phyloP scores from a whole-genome alignment of 64 coral and sea anemone species.

The Porites australiensis region DNA sequence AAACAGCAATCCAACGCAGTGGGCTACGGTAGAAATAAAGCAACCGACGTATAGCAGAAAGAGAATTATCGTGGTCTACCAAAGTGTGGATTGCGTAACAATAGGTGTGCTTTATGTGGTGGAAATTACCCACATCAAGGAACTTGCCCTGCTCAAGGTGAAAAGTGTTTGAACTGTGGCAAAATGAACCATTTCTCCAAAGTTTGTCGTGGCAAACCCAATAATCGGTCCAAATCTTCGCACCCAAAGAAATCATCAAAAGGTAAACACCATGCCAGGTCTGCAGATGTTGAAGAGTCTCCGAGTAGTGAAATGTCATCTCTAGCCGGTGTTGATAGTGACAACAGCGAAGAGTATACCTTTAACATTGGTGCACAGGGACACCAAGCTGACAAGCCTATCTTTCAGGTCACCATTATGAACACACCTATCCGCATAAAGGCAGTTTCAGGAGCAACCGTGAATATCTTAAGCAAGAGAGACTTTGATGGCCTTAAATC shows the following conservation, averaged over 20 bases:
- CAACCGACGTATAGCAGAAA: slow-evolving; percentile 11
- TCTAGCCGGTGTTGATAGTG: not conserved
- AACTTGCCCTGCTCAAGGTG: slow-evolving; percentile 24
- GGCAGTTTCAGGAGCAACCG: slow-evolving; percentile 72
- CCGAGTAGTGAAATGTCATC: not conserved
- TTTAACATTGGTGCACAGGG: not conserved
- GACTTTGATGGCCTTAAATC: slow-evolving; percentile 57
- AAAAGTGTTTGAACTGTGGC: not conserved
- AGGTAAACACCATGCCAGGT: too few relatives aligned
- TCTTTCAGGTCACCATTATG: slow-evolving; percentile 36
- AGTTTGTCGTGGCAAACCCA: slow-evolving; percentile 9
- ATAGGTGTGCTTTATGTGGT: slow-evolving; percentile 31
- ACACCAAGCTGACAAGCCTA: slow-evolving; percentile 50
- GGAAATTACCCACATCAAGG: slow-evolving; percentile 15
- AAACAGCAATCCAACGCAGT: slow-evolving; percentile 45
- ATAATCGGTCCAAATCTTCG: too few relatives aligned
- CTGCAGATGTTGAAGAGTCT: too few relatives aligned
- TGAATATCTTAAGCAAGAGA: slow-evolving; percentile 55
- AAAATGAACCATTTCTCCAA: slow-evolving; percentile 32
- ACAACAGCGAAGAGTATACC: slow-evolving; percentile 36
- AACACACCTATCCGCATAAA: slow-evolving; percentile 58
- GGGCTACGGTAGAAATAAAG: slow-evolving; percentile 14
- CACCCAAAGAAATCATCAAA: too few relatives aligned
- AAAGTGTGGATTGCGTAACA: not conserved
- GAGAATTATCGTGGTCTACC: not conserved